Evolutionary conservation across 2,797 vertebrate genomes (phyloP), one percentile per base, ranked within the genome.

Genomic region (Mus minutoides): DNA sequence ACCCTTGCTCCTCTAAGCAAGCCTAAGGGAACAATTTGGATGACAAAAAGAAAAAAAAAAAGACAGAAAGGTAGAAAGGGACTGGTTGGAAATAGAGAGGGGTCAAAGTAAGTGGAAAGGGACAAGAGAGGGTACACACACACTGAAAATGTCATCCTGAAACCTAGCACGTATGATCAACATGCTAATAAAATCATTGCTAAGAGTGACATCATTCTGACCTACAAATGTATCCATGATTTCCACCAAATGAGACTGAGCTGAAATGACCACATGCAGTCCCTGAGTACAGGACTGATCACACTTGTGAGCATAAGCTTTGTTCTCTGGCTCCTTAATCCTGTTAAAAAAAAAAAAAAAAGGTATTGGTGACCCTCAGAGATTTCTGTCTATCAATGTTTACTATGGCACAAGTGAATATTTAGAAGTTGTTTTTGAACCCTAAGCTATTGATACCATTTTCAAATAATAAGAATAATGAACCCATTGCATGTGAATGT

Each of bases 181-280:
- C 34, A 52, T 52, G 43, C 31, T 52, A 67, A 69, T 69, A 69
- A 52, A 52, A 9, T 11, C 62, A 69, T 69, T 12, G 13, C 19
- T n/a, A 69, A n/a, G 31, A 26, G 43, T 69, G 62, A 52, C 46
- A 16, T 52, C 29, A 82, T 60, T 79, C 46, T 91, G 40, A 67
- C 24, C 83, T 73, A 34, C 5, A 9, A 78, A 73, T 21, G 24
- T 58, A 79, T 43, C 58, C 10, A 6, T 37, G 43, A 7, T 93
- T 88, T 49, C 24, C 26, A 49, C 67, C 93, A 83, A 26, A 13
- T 79, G 75, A 84, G 11, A 60, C 86, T 90, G 69, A 95, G 54
- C 86, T 90, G 69, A 95, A 92, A 89, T 78, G 34, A 60, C 56
- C 43, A 16, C 13, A 8, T 43, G n/a, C 91, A 87, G 91, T 94